A percentile compares a stretch with the other conserved stretches of the same genome.
Conservation (phyloP, 92 coral and sea anemone genomes). For the Umimayanthus kanabou region DNA sequence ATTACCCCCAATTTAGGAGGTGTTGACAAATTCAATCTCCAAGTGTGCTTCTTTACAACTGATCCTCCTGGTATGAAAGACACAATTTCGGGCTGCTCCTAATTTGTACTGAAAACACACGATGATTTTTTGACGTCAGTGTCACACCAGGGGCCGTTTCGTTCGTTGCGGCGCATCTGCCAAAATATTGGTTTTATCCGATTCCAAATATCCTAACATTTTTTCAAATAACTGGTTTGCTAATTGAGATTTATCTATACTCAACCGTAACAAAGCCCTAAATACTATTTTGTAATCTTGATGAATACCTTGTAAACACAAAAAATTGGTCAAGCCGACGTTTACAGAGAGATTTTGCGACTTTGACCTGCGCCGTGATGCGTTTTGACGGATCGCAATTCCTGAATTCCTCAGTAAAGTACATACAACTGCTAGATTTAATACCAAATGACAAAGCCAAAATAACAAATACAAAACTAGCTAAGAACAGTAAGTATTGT, state of each 20-base stretch:
- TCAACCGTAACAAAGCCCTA: background rate
- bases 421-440: background rate
- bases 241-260: background rate
- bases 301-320: background rate
- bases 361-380: too few relatives aligned
- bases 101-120: background rate
- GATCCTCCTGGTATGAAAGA: background rate
- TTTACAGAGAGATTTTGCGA: too few relatives aligned
- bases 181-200: too few relatives aligned
- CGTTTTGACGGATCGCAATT: background rate
- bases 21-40: slow-evolving; percentile 25
- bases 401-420: background rate
- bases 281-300: background rate
- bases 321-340: background rate
- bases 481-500: background rate
- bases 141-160: background rate
- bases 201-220: background rate
- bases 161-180: too few relatives aligned
- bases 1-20: background rate
- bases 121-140: background rate
- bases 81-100: background rate
- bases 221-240: background rate
- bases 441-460: too few relatives aligned
- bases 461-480: background rate
- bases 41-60: background rate